Percentiles rank a stretch among this genome's conserved stretches.
phyloP scores from a whole-genome alignment of 2,888 invertebrate genomes.

The Arrhopalites spinosus region DNA sequence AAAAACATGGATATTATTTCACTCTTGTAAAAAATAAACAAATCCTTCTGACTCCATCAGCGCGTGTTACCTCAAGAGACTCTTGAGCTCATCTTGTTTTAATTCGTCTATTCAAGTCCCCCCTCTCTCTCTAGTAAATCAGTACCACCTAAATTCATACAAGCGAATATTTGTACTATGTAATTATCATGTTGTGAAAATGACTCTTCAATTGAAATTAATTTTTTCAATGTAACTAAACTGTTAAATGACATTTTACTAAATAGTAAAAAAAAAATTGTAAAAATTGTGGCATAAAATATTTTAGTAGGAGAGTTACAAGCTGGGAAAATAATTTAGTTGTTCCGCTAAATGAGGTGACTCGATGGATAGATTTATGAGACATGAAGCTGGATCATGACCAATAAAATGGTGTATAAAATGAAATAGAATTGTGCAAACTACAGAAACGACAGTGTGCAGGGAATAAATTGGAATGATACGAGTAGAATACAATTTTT shows the following conservation, averaged over 20 bases:
- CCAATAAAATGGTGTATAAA: background rate
- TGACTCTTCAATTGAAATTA: too few relatives aligned
- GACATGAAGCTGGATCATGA: too few relatives aligned
- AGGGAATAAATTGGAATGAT: background rate
- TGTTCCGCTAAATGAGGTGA: too few relatives aligned
- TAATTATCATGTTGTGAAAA: too few relatives aligned
- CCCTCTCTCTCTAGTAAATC: background rate
- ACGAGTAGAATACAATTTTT: background rate
- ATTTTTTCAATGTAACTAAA: too few relatives aligned
- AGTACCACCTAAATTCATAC: slow-evolving; percentile 24
- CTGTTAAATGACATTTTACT: too few relatives aligned
- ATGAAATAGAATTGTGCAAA: background rate
- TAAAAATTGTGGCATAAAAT: too few relatives aligned
- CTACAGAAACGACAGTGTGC: too few relatives aligned
- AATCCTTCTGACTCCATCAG: slow-evolving; percentile 23
- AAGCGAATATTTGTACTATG: slow-evolving; percentile 10
- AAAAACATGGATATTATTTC: slow-evolving; percentile 9
- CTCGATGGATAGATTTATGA: too few relatives aligned
- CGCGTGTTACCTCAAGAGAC: slow-evolving; percentile 40
- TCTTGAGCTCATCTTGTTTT: slow-evolving; percentile 37
- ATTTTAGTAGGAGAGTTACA: too few relatives aligned
- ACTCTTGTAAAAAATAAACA: slow-evolving; percentile 7
- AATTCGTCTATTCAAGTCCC: background rate
- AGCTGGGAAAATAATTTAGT: too few relatives aligned
- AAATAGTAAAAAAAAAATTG: too few relatives aligned